Evolutionary conservation across 2,888 invertebrate species (phyloP).

Genomic region (Tiliacea citrago): DNA sequence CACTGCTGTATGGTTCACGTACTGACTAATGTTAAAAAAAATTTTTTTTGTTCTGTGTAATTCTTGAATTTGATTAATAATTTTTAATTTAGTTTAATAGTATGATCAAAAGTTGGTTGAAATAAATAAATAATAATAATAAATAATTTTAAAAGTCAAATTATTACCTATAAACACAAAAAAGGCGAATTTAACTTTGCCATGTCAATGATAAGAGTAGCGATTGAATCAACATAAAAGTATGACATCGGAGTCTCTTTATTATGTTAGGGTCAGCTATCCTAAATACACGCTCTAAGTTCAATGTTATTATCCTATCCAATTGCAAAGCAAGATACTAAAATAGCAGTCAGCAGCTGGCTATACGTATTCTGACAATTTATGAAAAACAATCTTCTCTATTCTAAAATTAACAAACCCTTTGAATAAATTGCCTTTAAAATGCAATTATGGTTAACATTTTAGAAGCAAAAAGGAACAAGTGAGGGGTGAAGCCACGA

Average conservation of each 20-base stretch:
- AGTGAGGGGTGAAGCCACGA: conserved; percentile 65
- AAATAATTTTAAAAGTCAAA: no score
- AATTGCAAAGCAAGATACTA: not conserved
- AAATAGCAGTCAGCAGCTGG: not conserved
- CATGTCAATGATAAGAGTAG: not conserved
- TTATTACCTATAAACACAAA: not conserved
- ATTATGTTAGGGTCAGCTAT: not conserved
- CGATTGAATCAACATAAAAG: not conserved
- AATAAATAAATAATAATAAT: not conserved
- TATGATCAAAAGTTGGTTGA: no score
- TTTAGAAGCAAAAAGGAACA: conserved; percentile 63
- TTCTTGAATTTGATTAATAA: no score
- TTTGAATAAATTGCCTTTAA: conserved; percentile 31
- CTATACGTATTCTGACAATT: conserved; percentile 3
- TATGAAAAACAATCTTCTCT: conserved; percentile 19
- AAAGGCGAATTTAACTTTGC: not conserved
- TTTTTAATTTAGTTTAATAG: no score
- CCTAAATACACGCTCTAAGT: conserved; percentile 8
- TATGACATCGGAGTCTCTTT: not conserved
- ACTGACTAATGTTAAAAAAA: no score
- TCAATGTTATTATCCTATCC: conserved; percentile 18
- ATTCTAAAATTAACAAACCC: conserved; percentile 13
- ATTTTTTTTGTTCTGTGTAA: no score
- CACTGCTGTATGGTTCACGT: no score
- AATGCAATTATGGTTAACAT: conserved; percentile 47